Evolutionary conservation across 2,797 vertebrate species (phyloP).

Genomic region (Falco columbarius): DNA sequence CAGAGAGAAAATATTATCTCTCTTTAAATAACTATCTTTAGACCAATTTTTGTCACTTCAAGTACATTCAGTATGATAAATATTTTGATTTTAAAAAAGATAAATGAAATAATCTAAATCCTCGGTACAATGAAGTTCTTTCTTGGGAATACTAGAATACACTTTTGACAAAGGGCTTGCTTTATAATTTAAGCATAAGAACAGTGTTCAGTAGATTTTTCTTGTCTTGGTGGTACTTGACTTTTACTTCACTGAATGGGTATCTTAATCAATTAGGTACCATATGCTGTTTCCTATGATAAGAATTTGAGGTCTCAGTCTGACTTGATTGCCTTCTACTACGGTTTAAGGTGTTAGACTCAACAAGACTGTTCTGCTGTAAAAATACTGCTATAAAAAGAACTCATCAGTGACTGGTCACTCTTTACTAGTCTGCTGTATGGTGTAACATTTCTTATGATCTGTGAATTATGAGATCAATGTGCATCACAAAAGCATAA

Average conservation of each 20-base stretch:
- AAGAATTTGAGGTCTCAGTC: background rate
- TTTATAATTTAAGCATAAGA: background rate
- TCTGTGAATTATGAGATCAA: background rate
- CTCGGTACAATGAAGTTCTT: background rate
- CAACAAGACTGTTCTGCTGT: background rate
- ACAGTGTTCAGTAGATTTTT: background rate
- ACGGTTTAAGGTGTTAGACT: background rate
- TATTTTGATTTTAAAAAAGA: constrained; percentile 41
- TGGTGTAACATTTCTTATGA: background rate
- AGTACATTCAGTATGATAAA: constrained; percentile 9
- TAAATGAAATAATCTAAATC: background rate
- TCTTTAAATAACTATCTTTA: constrained; percentile 50
- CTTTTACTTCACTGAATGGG: background rate
- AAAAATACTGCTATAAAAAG: background rate
- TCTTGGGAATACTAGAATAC: background rate
- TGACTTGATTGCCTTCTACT: background rate
- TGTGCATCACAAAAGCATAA: background rate
- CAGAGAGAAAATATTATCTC: constrained; percentile 40
- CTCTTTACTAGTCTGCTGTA: background rate
- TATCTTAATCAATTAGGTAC: background rate
- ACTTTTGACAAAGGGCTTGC: background rate
- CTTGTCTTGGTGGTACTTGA: background rate
- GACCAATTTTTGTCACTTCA: constrained; percentile 30
- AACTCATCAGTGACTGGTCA: background rate
- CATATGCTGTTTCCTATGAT: background rate